Evolutionary conservation across 1,140 invertebrate species (phyloP).

Genomic region (Solenopsis invicta): DNA sequence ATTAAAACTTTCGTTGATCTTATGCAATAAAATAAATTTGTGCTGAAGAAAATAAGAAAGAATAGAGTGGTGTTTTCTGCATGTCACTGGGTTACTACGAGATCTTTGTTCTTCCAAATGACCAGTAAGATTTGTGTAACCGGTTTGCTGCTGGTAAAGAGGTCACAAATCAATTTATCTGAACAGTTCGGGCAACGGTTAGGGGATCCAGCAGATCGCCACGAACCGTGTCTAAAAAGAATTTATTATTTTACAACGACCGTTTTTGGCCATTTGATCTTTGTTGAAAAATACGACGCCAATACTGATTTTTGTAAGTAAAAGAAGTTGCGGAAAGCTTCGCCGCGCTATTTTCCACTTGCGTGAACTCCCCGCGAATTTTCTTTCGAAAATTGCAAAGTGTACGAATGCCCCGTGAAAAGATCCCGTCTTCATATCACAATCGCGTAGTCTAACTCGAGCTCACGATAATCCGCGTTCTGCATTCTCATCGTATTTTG

Average conservation of each 20-base stretch:
- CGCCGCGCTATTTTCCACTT: neutral
- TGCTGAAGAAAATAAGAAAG: neutral
- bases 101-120: conserved; percentile 24
- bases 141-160: conserved; percentile 35
- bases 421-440: neutral
- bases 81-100: conserved; percentile 46
- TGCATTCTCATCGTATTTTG: conserved; percentile 35
- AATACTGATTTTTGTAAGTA: neutral
- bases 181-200: conserved; percentile 12
- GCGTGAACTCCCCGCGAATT: neutral
- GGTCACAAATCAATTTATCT: conserved; percentile 54
- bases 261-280: neutral
- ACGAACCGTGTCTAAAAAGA: neutral
- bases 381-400: neutral
- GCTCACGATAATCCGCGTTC: neutral
- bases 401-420: neutral
- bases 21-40: neutral
- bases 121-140: conserved; percentile 29
- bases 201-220: neutral
- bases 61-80: neutral
- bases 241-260: conserved; percentile 5
- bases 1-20: neutral
- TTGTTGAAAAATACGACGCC: neutral
- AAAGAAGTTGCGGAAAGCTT: neutral
- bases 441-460: neutral